A percentile compares a stretch with the other conserved stretches of the same genome.
These are phyloP conservation scores for Athene noctua DNA, from an alignment of 2,113 vertebrate genomes.

Conservation along the genomic window DNA sequence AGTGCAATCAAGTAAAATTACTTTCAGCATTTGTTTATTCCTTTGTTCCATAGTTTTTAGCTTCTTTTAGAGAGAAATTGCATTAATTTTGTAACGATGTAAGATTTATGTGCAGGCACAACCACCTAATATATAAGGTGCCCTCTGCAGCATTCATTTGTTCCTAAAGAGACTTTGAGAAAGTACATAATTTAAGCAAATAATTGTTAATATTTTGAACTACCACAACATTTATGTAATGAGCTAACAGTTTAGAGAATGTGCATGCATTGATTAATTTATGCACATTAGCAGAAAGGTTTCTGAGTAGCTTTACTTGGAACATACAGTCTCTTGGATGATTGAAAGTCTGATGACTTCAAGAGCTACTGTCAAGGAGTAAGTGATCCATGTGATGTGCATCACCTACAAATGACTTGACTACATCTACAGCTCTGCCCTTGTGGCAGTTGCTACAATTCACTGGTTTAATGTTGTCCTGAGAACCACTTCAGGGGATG, in stretches of 20 bases:
- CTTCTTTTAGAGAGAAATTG: neutral
- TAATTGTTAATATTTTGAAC: neutral
- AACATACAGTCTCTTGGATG: neutral
- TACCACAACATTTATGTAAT: neutral
- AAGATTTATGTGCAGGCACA: neutral
- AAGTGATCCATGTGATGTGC: slow-evolving; percentile 54
- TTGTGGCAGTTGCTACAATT: slow-evolving; percentile 38
- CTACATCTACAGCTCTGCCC: slow-evolving; percentile 48
- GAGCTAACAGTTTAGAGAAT: neutral
- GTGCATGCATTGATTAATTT: neutral
- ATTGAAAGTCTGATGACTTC: neutral
- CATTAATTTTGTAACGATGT: neutral
- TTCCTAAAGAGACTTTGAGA: neutral
- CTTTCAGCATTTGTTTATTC: neutral
- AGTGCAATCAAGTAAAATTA: neutral
- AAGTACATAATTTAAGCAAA: neutral
- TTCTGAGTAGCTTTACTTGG: neutral
- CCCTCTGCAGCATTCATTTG: neutral
- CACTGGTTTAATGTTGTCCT: slow-evolving; percentile 56
- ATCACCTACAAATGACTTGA: slow-evolving; percentile 12
- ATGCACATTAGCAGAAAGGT: neutral
- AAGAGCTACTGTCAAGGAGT: slow-evolving; percentile 10
- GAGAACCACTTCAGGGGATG: slow-evolving; percentile 9
- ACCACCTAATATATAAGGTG: neutral
- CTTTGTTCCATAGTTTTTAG: neutral